Percentiles rank a stretch among this genome's conserved stretches.
Evolutionary conservation across 2,888 invertebrate genomes (phyloP).

Genomic region (Blastobasis lacticolella): DNA sequence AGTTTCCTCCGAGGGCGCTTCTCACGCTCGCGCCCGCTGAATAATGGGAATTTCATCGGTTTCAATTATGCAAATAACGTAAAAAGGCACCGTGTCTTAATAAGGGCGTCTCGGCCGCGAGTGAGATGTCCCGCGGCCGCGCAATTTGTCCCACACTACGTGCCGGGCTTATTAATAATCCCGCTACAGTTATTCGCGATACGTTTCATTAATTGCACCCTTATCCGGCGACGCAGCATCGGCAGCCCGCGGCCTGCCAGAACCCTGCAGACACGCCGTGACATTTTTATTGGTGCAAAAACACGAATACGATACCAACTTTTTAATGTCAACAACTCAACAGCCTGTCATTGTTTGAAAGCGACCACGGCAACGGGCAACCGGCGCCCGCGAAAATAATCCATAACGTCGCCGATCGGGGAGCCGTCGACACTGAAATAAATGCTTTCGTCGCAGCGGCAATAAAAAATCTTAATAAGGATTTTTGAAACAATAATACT

Average conservation of each 20-base stretch:
- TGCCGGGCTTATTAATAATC: constrained; percentile 58
- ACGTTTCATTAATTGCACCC: constrained; percentile 56
- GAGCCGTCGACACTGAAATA: constrained; percentile 43
- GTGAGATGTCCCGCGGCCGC: constrained; percentile 25
- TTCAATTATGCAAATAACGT: constrained; percentile 46
- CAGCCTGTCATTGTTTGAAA: constrained; percentile 22
- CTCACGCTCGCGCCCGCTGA: constrained; percentile 56
- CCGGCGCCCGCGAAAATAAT: constrained; percentile 21
- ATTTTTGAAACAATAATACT: constrained; percentile 60
- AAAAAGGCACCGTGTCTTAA: constrained; percentile 20
- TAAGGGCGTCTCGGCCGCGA: constrained; percentile 38
- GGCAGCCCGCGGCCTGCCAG: constrained; percentile 30
- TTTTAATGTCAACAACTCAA: constrained; percentile 32
- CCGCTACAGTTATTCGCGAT: constrained; percentile 48
- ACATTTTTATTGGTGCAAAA: constrained; percentile 47
- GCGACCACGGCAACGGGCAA: too few relatives aligned
- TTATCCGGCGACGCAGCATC: constrained; percentile 49
- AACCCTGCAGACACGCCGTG: constrained; percentile 21
- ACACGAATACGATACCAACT: constrained; percentile 26
- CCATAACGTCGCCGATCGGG: constrained; percentile 37
- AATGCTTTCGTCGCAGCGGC: constrained; percentile 38
- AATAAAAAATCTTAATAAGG: constrained; percentile 59
- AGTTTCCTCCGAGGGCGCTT: constrained; percentile 66
- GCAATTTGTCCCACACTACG: constrained; percentile 58
- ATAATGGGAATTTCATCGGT: constrained; percentile 54